Evolutionary conservation across 2,888 invertebrate genomes (phyloP).

Genomic region (Catonia carolina): DNA sequence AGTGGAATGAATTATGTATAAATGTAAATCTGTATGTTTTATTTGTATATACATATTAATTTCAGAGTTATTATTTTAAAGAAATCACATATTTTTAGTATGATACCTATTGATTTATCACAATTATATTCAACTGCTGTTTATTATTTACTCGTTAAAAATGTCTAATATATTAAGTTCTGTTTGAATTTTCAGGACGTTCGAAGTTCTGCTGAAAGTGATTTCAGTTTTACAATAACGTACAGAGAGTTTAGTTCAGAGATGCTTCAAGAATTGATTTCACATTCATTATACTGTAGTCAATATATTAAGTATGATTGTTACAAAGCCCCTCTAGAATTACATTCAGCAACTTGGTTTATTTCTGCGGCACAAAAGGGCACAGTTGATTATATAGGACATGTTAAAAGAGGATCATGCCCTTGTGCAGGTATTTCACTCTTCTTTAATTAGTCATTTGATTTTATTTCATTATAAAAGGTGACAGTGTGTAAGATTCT

Average conservation of each 20-base stretch:
- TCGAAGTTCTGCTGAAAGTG: constrained; percentile 65
- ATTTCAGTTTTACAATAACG: constrained; percentile 77
- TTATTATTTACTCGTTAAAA: too few relatives aligned
- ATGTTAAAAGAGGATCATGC: constrained; percentile 58
- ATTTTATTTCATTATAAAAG: not conserved
- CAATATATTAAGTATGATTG: constrained; percentile 88
- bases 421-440: constrained; percentile 46
- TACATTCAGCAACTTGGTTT: constrained; percentile 87
- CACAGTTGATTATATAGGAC: constrained; percentile 77
- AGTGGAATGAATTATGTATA: too few relatives aligned
- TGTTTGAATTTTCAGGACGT: constrained; percentile 59
- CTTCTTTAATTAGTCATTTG: constrained; percentile 15
- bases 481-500: not conserved
- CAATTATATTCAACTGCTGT: too few relatives aligned
- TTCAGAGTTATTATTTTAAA: too few relatives aligned
- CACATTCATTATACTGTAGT: constrained; percentile 81
- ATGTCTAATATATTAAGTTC: too few relatives aligned
- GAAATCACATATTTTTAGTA: too few relatives aligned
- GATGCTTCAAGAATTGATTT: constrained; percentile 84
- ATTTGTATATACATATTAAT: too few relatives aligned
- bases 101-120: too few relatives aligned
- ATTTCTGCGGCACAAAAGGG: constrained; percentile 65
- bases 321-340: constrained; percentile 75
- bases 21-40: too few relatives aligned
- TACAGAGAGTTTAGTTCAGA: constrained; percentile 85